Conservation (phyloP, 2,888 invertebrate species). For the Hymenopus coronatus region DNA sequence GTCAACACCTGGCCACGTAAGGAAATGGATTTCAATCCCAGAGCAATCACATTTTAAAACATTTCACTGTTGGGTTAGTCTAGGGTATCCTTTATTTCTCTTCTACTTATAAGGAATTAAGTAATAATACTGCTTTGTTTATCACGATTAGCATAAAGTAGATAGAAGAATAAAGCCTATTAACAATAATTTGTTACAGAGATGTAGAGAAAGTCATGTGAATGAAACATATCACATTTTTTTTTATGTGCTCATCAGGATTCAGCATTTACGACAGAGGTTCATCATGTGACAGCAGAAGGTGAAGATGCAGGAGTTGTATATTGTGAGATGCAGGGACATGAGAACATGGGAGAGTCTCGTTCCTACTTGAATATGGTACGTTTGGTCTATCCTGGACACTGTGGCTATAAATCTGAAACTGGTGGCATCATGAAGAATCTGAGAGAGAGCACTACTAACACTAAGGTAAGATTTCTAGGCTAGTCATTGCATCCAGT, state of each 20-base stretch:
- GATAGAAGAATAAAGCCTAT: no score
- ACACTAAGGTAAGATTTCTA: conserved; percentile 65
- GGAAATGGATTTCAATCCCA: no score
- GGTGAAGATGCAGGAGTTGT: conserved; percentile 92
- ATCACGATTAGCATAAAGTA: no score
- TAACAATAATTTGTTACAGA: no score
- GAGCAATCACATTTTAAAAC: no score
- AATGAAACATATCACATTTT: background rate
- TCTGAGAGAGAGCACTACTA: conserved; percentile 74
- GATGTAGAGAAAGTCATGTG: no score
- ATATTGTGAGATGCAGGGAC: conserved; percentile 93
- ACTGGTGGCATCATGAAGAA: conserved; percentile 85
- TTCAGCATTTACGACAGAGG: conserved; percentile 81
- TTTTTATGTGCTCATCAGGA: conserved; percentile 53
- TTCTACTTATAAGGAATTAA: no score
- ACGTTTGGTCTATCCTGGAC: conserved; percentile 72
- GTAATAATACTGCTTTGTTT: no score
- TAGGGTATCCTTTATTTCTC: no score
- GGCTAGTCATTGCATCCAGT: no score
- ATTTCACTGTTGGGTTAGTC: no score
- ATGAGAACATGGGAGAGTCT: conserved; percentile 77
- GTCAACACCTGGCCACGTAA: no score
- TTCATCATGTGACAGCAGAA: conserved; percentile 84
- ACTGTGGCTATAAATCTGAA: conserved; percentile 79
- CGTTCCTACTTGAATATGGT: conserved; percentile 63